Evolutionary conservation across 2,113 vertebrate genomes (phyloP).

Genomic region (Paraplagusia blochii): DNA sequence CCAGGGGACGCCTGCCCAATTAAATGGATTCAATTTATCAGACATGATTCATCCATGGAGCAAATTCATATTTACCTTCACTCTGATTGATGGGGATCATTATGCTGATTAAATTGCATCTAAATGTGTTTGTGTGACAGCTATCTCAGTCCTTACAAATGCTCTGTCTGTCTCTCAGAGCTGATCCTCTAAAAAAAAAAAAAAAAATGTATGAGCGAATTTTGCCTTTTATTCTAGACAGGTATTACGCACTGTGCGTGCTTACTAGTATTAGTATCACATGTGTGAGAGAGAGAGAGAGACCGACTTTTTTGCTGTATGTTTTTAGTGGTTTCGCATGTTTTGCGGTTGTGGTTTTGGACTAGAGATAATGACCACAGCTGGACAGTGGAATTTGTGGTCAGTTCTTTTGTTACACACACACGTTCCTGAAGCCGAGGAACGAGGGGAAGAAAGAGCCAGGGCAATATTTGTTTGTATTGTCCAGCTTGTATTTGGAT

Average conservation of each 20-base stretch:
- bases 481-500: conserved; percentile 41
- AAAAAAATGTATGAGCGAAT: conserved; percentile 11
- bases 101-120: conserved; percentile 53
- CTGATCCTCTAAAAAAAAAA: conserved; percentile 22
- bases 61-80: conserved; percentile 58
- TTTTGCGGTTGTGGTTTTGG: conserved; percentile 44
- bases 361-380: neutral
- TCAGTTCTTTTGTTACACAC: conserved; percentile 36
- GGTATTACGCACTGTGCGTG: neutral
- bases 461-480: conserved; percentile 27
- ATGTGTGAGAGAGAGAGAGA: conserved; percentile 1
- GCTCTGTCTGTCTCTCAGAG: conserved; percentile 4
- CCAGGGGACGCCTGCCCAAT: conserved; percentile 43
- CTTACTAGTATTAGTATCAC: conserved; percentile 6
- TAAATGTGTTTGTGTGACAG: conserved; percentile 42
- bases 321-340: conserved; percentile 25
- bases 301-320: conserved; percentile 6
- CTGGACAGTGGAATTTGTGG: conserved; percentile 42
- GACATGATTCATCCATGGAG: conserved; percentile 46
- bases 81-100: conserved; percentile 61
- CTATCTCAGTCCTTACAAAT: conserved; percentile 33
- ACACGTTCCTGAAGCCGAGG: conserved; percentile 9
- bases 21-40: conserved; percentile 62
- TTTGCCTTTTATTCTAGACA: conserved; percentile 2
- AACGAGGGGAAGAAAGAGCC: conserved; percentile 3